These are phyloP conservation scores for Thalassoma bifasciatum DNA, from an alignment of 2,113 vertebrate species.

Conservation along the genomic window DNA sequence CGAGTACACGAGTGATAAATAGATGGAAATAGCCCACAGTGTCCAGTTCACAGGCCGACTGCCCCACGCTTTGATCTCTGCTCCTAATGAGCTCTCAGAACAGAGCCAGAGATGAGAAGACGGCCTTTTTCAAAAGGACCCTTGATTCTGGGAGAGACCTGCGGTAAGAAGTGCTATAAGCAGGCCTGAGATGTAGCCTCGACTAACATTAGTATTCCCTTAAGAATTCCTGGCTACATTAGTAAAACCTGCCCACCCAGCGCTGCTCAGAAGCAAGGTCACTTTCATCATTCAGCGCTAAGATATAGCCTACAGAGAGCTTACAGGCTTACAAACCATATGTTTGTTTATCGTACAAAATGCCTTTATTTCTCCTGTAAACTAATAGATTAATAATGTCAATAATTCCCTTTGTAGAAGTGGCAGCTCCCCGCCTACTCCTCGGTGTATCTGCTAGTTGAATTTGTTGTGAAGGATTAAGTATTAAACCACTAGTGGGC, in stretches of 20 bases:
- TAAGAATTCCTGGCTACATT: conserved; percentile 58
- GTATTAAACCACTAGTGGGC: conserved; percentile 75
- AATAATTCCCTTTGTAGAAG: conserved; percentile 79
- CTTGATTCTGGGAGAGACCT: conserved; percentile 69
- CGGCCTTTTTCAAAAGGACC: conserved; percentile 64
- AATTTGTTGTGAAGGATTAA: conserved; percentile 77
- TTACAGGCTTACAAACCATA: conserved; percentile 45
- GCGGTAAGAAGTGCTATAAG: conserved; percentile 62
- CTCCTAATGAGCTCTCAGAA: conserved; percentile 81
- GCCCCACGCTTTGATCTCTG: conserved; percentile 77
- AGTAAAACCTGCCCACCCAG: conserved; percentile 68
- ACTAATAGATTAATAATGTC: conserved; percentile 78
- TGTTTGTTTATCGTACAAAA: conserved; percentile 67
- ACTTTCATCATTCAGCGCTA: conserved; percentile 65
- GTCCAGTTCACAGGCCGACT: conserved; percentile 68
- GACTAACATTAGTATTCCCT: conserved; percentile 77
- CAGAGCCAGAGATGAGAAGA: conserved; percentile 75
- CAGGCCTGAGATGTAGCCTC: conserved; percentile 69
- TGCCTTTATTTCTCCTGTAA: conserved; percentile 54
- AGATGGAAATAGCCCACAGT: conserved; percentile 73
- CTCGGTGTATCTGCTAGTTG: conserved; percentile 57
- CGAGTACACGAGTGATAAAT: conserved; percentile 61
- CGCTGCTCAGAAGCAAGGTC: conserved; percentile 65
- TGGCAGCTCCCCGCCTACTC: conserved; percentile 63
- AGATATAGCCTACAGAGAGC: conserved; percentile 51